These are phyloP conservation scores for Drosophila recens DNA, from an alignment of 2,888 invertebrate genomes.

Conservation along the genomic window DNA sequence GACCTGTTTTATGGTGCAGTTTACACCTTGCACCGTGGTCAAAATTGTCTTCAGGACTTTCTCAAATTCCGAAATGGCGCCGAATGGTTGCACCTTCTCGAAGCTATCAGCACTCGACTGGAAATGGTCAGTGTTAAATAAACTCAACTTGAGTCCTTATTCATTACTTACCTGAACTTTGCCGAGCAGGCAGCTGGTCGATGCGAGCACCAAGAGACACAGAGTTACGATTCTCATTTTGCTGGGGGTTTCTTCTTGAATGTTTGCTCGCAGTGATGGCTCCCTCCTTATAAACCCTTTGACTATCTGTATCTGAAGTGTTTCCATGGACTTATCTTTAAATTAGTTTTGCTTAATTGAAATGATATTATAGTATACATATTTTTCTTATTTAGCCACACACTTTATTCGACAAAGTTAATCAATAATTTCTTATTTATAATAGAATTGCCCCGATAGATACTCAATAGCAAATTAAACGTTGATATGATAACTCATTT, in stretches of 20 bases:
- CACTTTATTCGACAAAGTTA: neutral
- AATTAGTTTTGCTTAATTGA: neutral
- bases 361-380: neutral
- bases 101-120: constrained; percentile 34
- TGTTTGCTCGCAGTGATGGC: neutral
- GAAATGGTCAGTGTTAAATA: neutral
- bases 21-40: constrained; percentile 41
- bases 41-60: constrained; percentile 17
- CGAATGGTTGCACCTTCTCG: constrained; percentile 19
- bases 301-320: constrained; percentile 33
- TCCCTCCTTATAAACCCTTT: constrained; percentile 32
- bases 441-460: neutral
- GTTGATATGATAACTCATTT: neutral
- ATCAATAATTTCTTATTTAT: neutral
- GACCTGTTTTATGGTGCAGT: constrained; percentile 29
- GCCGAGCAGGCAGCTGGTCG: constrained; percentile 52
- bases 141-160: too few relatives aligned
- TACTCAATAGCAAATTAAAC: neutral
- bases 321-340: neutral
- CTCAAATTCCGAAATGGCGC: constrained; percentile 8
- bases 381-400: neutral
- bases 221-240: constrained; percentile 58
- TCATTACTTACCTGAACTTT: constrained; percentile 36
- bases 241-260: constrained; percentile 4
- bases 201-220: constrained; percentile 47